A percentile compares a stretch with the other conserved stretches of the same genome.
Evolutionary conservation across 2,113 vertebrate species (phyloP).

Genomic region (Malaclemys terrapin): DNA sequence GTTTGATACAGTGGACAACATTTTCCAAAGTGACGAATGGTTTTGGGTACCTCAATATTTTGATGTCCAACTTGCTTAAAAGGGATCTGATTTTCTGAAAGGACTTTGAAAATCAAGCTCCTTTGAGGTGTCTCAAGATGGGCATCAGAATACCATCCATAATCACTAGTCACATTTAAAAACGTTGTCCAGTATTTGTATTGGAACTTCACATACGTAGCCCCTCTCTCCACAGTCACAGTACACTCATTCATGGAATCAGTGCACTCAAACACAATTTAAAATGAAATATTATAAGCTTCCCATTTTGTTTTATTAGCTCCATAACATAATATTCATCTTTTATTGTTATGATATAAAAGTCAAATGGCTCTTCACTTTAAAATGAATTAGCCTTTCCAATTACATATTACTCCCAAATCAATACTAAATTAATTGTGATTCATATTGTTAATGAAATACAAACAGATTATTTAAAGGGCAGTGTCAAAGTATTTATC

Average conservation of each 20-base stretch:
- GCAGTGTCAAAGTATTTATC: neutral
- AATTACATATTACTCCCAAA: constrained; percentile 5
- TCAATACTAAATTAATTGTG: constrained; percentile 10
- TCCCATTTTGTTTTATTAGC: constrained; percentile 17
- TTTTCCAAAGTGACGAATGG: neutral
- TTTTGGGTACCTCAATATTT: neutral
- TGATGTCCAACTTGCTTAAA: neutral
- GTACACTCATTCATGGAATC: neutral
- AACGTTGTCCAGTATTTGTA: neutral
- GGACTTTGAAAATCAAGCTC: neutral
- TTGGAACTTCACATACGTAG: neutral
- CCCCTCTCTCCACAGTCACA: neutral
- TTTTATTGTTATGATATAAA: constrained; percentile 44
- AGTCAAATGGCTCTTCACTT: neutral
- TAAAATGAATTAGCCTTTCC: neutral
- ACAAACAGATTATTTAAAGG: constrained; percentile 4
- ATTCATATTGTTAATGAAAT: neutral
- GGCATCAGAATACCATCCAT: neutral
- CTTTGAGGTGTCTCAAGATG: neutral
- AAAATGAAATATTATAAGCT: neutral
- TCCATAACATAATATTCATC: neutral
- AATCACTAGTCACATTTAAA: neutral
- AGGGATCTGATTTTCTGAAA: neutral
- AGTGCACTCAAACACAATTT: neutral
- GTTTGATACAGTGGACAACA: neutral